phyloP scores from a whole-genome alignment of 1,140 invertebrate genomes.

The Zeugodacus cucurbitae region DNA sequence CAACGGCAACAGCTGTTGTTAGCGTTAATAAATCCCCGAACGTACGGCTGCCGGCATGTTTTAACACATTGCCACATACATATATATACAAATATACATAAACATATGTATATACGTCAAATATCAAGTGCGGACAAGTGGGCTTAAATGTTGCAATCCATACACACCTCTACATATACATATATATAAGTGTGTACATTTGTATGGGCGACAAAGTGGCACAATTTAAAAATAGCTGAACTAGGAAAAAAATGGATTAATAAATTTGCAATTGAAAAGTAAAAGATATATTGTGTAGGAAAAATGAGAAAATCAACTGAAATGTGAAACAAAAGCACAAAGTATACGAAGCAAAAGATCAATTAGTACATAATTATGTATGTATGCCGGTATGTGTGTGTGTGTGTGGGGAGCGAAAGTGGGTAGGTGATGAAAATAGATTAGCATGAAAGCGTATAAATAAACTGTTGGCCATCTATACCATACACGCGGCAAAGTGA shows the following conservation, averaged over 20 bases:
- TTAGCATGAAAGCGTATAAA: background rate
- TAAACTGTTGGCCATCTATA: background rate
- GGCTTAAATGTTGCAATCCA: background rate
- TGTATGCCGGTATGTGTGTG: background rate
- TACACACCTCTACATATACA: background rate
- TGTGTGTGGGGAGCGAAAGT: background rate
- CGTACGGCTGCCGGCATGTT: constrained; percentile 2
- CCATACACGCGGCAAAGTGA: background rate
- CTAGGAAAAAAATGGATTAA: background rate
- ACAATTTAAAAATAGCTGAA: constrained; percentile 18
- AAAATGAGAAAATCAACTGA: background rate
- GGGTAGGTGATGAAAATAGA: background rate
- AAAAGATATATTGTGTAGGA: background rate
- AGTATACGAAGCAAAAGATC: background rate
- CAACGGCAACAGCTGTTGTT: constrained; percentile 16
- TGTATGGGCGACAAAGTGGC: constrained; percentile 5
- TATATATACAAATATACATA: background rate
- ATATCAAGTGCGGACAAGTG: background rate
- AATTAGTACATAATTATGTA: background rate
- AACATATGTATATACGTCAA: background rate
- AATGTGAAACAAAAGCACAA: background rate
- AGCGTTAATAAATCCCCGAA: background rate
- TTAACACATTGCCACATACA: background rate
- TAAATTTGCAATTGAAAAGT: constrained; percentile 9
- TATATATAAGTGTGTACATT: background rate